Conservation (phyloP, 2,113 vertebrate genomes). For the Chamaetylas fuelleborni region DNA sequence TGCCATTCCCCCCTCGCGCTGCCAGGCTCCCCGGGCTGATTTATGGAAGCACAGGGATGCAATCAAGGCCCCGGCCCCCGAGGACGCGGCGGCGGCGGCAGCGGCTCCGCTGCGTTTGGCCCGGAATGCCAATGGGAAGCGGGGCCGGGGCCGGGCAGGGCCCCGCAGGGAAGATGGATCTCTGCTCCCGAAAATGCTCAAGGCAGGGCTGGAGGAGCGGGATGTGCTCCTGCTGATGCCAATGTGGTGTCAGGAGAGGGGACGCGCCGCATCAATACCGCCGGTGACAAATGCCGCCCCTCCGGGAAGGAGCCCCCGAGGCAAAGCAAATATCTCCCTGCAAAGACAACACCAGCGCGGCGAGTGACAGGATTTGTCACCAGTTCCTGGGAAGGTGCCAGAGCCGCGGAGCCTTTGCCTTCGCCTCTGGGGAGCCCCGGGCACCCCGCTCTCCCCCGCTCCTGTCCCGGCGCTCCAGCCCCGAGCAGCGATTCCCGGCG, state of each 20-base stretch:
- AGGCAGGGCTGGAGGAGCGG: not conserved
- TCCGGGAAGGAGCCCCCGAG: not conserved
- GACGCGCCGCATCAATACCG: fast-evolving
- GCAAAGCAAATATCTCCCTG: not conserved
- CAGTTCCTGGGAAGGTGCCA: not conserved
- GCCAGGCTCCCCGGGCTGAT: not conserved
- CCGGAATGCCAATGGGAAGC: not conserved
- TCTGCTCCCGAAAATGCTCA: fast-evolving
- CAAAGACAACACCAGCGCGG: not conserved
- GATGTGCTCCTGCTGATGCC: not conserved
- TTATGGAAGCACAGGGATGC: not conserved
- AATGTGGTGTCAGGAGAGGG: not conserved
- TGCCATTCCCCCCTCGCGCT: not conserved
- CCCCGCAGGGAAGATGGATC: not conserved
- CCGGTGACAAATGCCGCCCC: not conserved
- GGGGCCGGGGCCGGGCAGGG: fast-evolving
- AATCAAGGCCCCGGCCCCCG: not conserved
- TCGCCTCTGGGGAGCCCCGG: not conserved
- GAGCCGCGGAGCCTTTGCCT: not conserved
- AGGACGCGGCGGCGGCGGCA: not conserved
- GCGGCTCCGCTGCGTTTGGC: not conserved
- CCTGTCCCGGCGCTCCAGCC: not conserved
- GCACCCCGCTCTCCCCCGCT: not conserved
- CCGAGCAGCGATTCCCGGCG: not conserved
- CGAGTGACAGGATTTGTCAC: not conserved